Conservation (phyloP, 1,140 invertebrate genomes). For the Orius laevigatus region DNA sequence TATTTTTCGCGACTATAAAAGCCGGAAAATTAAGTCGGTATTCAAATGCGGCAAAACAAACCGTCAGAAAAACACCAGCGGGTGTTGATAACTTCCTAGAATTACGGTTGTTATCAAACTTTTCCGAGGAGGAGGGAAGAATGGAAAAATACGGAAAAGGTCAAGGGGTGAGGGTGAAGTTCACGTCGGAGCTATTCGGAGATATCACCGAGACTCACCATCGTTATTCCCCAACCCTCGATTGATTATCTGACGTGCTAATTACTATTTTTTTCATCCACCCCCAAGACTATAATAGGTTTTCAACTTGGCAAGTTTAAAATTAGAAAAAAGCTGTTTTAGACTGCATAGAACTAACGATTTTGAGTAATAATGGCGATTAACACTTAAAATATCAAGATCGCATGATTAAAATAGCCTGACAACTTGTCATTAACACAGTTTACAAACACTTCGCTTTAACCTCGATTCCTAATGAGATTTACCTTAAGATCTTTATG, state of each 20-base stretch:
- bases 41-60: too few species aligned
- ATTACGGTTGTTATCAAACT: slow-evolving; percentile 3
- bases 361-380: neutral
- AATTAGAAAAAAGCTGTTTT: neutral
- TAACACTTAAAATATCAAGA: too few species aligned
- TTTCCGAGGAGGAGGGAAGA: slow-evolving; percentile 1
- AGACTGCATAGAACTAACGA: neutral
- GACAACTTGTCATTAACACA: too few species aligned
- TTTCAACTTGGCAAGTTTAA: neutral
- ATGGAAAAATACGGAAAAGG: slow-evolving; percentile 7
- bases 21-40: too few species aligned
- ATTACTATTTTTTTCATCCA: slow-evolving; percentile 4
- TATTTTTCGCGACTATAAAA: slow-evolving; percentile 1
- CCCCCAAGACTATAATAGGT: neutral
- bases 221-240: neutral
- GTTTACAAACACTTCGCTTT: neutral
- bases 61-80: too few species aligned
- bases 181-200: neutral
- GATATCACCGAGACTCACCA: neutral
- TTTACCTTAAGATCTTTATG: slow-evolving; percentile 76
- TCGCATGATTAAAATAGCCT: too few species aligned
- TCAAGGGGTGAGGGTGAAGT: slow-evolving; percentile 5
- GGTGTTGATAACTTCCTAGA: slow-evolving; percentile 6
- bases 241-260: slow-evolving; percentile 14
- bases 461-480: too few species aligned